These are phyloP conservation scores for Halesus radiatus DNA, from an alignment of 1,140 invertebrate species.

Conservation along the genomic window DNA sequence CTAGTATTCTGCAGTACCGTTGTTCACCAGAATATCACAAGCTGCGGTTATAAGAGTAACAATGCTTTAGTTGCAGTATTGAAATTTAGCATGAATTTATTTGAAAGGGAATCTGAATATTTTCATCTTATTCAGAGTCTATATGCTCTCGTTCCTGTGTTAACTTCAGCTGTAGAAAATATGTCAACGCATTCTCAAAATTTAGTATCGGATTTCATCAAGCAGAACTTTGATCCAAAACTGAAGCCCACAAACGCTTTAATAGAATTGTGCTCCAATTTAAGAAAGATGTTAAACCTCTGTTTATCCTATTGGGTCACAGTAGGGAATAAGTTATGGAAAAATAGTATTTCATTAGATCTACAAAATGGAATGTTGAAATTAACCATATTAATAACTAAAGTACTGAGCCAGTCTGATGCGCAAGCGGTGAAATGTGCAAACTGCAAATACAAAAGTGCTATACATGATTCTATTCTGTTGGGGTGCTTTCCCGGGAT, in stretches of 20 bases:
- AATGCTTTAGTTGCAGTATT: constrained; percentile 3
- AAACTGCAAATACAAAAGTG: constrained; percentile 39
- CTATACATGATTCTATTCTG: constrained; percentile 39
- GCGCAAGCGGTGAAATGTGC: constrained; percentile 36
- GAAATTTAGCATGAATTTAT: constrained; percentile 31
- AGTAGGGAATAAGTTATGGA: constrained; percentile 26
- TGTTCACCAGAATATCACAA: constrained; percentile 42
- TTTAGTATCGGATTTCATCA: constrained; percentile 5
- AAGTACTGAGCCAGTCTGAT: constrained; percentile 25
- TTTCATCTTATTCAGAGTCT: constrained; percentile 19
- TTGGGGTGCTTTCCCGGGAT: constrained; percentile 30
- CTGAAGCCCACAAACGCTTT: constrained; percentile 9
- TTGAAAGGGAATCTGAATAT: constrained; percentile 28
- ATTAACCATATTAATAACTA: constrained; percentile 13
- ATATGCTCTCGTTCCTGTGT: neutral
- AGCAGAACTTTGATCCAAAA: neutral
- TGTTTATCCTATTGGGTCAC: constrained; percentile 22
- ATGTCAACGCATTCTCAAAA: constrained; percentile 2
- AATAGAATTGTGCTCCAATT: constrained; percentile 28
- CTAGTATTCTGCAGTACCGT: constrained; percentile 19
- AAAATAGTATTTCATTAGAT: constrained; percentile 29
- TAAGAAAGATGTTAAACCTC: constrained; percentile 43
- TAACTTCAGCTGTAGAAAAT: constrained; percentile 16
- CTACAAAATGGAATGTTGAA: constrained; percentile 15
- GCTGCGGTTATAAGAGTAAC: constrained; percentile 1